These are phyloP conservation scores for Microcebus ravelobensis DNA, from an alignment of 2,113 vertebrate species.

Conservation along the genomic window DNA sequence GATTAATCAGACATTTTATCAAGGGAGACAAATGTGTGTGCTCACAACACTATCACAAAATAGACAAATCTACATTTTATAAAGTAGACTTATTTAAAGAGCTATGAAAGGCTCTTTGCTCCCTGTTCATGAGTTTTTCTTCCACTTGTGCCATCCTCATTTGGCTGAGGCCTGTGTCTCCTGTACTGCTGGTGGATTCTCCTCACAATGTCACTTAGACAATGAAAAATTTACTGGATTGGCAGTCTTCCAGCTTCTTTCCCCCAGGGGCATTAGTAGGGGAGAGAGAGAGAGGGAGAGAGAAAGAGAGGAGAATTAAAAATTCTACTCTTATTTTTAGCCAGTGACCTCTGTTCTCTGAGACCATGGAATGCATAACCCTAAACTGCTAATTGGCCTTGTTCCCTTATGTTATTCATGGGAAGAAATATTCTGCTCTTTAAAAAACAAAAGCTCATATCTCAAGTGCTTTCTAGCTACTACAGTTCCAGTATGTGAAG, in stretches of 20 bases:
- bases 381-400: constrained; percentile 5
- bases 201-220: background rate
- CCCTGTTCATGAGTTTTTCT: background rate
- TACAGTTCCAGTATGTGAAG: background rate
- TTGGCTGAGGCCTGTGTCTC: background rate
- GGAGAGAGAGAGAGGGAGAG: too few species aligned
- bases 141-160: background rate
- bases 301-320: background rate
- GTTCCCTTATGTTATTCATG: constrained; percentile 29
- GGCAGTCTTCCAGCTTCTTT: constrained; percentile 7
- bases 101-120: background rate
- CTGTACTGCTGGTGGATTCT: background rate
- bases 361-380: background rate
- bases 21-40: background rate
- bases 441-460: constrained; percentile 33
- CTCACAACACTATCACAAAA: background rate
- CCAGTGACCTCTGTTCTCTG: constrained; percentile 40
- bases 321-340: constrained; percentile 28
- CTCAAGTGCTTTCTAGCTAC: constrained; percentile 20
- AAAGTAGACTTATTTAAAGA: background rate
- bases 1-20: background rate
- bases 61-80: background rate
- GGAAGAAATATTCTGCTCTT: constrained; percentile 40
- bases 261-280: background rate
- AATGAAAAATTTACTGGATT: constrained; percentile 6